A percentile compares a stretch with the other conserved stretches of the same genome.
Evolutionary conservation across 2,797 vertebrate species (phyloP).

Genomic region (Sebastolobus alascanus): DNA sequence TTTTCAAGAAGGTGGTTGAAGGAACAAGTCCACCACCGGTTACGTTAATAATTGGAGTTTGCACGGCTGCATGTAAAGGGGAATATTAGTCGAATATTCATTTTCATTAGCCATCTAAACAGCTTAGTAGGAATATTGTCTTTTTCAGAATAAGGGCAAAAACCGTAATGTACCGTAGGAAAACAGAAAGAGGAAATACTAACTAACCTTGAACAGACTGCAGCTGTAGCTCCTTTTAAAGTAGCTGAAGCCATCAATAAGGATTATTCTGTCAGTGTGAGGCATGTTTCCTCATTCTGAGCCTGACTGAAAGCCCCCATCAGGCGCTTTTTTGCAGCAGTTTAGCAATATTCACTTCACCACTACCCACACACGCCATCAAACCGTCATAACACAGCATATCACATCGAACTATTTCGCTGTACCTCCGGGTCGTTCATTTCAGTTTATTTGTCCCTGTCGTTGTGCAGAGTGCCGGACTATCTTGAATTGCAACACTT

Average conservation of each 20-base stretch:
- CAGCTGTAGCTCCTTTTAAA: slow-evolving; percentile 22
- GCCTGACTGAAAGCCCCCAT: slow-evolving; percentile 38
- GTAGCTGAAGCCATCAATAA: slow-evolving; percentile 36
- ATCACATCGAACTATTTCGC: slow-evolving; percentile 9
- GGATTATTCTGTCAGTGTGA: slow-evolving; percentile 36
- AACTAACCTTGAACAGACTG: slow-evolving; percentile 11
- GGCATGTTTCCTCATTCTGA: slow-evolving; percentile 23
- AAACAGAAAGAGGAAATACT: not conserved
- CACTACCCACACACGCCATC: slow-evolving; percentile 33
- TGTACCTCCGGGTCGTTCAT: slow-evolving; percentile 21
- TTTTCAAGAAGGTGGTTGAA: too few relatives aligned
- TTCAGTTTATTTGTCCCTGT: not conserved
- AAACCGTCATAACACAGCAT: slow-evolving; percentile 37
- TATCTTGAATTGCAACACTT: not conserved
- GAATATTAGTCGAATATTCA: not conserved
- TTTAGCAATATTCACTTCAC: slow-evolving; percentile 52
- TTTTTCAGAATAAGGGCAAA: too few relatives aligned
- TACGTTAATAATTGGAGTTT: not conserved
- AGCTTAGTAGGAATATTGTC: too few relatives aligned
- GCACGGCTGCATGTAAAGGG: not conserved
- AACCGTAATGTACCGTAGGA: too few relatives aligned
- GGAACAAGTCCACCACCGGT: too few relatives aligned
- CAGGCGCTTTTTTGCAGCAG: slow-evolving; percentile 20
- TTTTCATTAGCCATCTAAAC: not conserved
- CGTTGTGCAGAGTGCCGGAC: not conserved